phyloP scores from a whole-genome alignment of 2,888 invertebrate genomes.

The Aleiodes leptofemur region DNA sequence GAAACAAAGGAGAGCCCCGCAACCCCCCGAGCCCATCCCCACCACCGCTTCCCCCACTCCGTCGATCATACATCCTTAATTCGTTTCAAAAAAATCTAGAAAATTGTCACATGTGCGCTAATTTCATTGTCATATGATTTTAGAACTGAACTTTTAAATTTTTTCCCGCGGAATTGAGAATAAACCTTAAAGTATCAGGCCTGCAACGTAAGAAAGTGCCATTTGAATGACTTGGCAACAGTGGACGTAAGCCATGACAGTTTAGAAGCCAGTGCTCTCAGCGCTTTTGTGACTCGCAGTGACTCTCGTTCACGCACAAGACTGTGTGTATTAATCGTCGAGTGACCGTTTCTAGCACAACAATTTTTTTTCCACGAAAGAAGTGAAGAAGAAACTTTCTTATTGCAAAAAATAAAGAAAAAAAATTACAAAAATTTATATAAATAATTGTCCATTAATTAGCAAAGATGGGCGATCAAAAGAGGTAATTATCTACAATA shows the following conservation, averaged over 20 bases:
- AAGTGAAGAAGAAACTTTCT: background rate
- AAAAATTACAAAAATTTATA: conserved; percentile 1
- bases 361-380: background rate
- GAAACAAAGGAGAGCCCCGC: too few relatives aligned
- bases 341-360: conserved; percentile 9
- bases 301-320: conserved; percentile 51
- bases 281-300: conserved; percentile 49
- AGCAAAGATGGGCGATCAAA: conserved; percentile 69
- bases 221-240: conserved; percentile 32
- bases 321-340: conserved; percentile 41
- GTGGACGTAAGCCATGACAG: conserved; percentile 52
- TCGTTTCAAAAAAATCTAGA: too few relatives aligned
- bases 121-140: too few relatives aligned
- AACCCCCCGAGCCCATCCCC: too few relatives aligned
- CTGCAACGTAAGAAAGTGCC: background rate
- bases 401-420: conserved; percentile 46
- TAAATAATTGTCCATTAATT: conserved; percentile 52
- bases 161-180: background rate
- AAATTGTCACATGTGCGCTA: too few relatives aligned
- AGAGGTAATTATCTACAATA: conserved; percentile 63
- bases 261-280: conserved; percentile 52
- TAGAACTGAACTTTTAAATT: too few relatives aligned
- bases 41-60: too few relatives aligned
- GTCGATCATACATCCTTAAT: too few relatives aligned
- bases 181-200: background rate